Evolutionary conservation across 2,888 invertebrate genomes (phyloP), one percentile per base, ranked within the genome.

Genomic region (Theretra japonica): DNA sequence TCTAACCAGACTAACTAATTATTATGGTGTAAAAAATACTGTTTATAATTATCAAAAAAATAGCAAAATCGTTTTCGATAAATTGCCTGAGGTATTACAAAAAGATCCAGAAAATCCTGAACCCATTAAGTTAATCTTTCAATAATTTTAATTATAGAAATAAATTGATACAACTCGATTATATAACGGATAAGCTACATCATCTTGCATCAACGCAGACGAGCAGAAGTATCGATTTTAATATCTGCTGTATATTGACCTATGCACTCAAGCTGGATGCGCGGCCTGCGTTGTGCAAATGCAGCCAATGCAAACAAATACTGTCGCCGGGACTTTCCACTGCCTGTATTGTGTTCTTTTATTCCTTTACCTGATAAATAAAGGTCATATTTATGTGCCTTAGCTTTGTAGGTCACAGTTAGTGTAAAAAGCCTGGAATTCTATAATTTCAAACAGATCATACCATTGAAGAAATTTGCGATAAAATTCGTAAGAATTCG

Each of bases 261-360:
- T 70, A 57, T 58, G 41, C 41, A 65, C 65, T 65, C 65, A 11
- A 65, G 23, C 23, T 8, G 23, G 41, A 57, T 68, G 68, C 53
- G 65, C 65, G 41, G 23, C 21, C 53, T 53, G 6, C 48, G 33
- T 58, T 41, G 58, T 56, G 69, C 56, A 69, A 56, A 56, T 69
- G 56, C 56, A 69, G 19, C n/a, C 53, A 53, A 33, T 56, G 69
- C 30, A 69, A 56, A 69, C 30, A 69, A 56, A 69, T 56, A 56
- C 50, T 28, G 50, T 6, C 25, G 25, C 21, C 15, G 62, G 65
- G 23, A 30, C 41, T 21, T 62, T 33, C 41, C 41, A 21, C 15
- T 62, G 17, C 41, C 23, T 17, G 48, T 23, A 30, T 21, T 62
- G n/a, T 17, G 41, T 41, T 60, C 30, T 41, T 62, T n/a, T 41